A percentile compares a stretch with the other conserved stretches of the same genome.
Conservation (phyloP, 2,888 invertebrate species). For the Napeogenes sylphis region DNA sequence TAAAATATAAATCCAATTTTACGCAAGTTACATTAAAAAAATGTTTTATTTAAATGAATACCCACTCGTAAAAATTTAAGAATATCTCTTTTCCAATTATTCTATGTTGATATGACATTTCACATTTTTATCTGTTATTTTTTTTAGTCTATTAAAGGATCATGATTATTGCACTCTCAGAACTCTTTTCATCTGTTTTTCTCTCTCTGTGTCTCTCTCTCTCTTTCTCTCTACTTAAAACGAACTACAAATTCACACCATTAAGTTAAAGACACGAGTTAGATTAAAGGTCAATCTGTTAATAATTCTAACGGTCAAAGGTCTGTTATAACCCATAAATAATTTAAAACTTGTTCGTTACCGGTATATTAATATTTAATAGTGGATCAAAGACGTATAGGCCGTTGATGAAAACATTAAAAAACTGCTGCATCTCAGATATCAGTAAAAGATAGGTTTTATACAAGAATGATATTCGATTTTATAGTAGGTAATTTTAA, state of each 20-base stretch:
- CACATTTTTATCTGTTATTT: too few relatives aligned
- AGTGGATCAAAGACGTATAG: background rate
- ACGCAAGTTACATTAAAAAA: too few relatives aligned
- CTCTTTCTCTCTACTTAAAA: too few relatives aligned
- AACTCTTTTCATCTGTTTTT: background rate
- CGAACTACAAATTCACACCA: background rate
- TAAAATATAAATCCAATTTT: too few relatives aligned
- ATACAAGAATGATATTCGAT: background rate
- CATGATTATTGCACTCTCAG: background rate
- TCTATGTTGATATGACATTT: too few relatives aligned
- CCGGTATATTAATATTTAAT: background rate
- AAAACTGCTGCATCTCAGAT: background rate
- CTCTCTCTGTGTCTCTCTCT: too few relatives aligned
- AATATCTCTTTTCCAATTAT: too few relatives aligned
- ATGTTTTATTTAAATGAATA: too few relatives aligned
- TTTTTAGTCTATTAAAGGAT: too few relatives aligned
- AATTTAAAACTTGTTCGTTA: constrained; percentile 20
- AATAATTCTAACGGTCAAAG: constrained; percentile 20
- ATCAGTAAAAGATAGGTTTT: background rate
- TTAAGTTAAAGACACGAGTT: too few relatives aligned
- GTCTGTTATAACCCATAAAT: constrained; percentile 24
- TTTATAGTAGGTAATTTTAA: too few relatives aligned
- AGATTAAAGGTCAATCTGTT: constrained; percentile 14
- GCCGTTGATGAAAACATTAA: background rate
- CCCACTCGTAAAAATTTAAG: too few relatives aligned